Base-by-base conservation (phyloP, 53 echinoderm and acorn worm species). In the Mesocentrotus franciscanus region DNA sequence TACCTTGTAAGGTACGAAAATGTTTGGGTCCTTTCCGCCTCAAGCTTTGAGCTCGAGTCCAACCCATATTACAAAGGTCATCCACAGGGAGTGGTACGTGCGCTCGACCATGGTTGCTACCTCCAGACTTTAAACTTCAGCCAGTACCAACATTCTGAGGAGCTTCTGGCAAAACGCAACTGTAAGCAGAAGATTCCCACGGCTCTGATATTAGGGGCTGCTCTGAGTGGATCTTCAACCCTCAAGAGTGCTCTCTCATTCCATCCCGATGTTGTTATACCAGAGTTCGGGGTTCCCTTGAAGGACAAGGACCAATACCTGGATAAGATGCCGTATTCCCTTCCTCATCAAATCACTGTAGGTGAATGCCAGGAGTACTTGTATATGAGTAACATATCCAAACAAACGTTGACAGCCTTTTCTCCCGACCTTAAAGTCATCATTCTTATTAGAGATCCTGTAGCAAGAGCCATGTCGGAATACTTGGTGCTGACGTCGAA, bases 401-500 rank as follows among this genome's bases (percentile, higher is more conserved):
- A 92, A 6, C 10, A 17, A 14, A 61, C 15, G 24, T 10, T 27
- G 57, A 26, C 14, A 49, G 27, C 34, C 22, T 34, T 74, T 56
- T 57, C 58, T 33, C n/a, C 57, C 1, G 81, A 93, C 17, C 36
- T 60, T 18, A 93, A 93, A 20, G 34, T 93, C 60, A 93, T 93
- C 81, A 18, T 81, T 79, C 81, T 93, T 8, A 6, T 93, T 20
- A 59, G 93, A 60, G 93, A 93, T 76, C 93, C 93, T 4, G 93
- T 93, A 18, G 93, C 93, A 10, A 78, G 93, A 61, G 93, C 93
- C 60, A 60, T 93, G 93, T 59, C 93, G 7, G 93, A 93, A 61
- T 93, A 93, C 56, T 9, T 93, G 79, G 81, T 35, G 17, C 81
- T 93, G 17, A 79, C 35, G 29, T 78, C 93, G 33, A 58, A 81